These are phyloP conservation scores for Bombus balteatus DNA, from an alignment of 1,140 invertebrate genomes.

Conservation along the genomic window DNA sequence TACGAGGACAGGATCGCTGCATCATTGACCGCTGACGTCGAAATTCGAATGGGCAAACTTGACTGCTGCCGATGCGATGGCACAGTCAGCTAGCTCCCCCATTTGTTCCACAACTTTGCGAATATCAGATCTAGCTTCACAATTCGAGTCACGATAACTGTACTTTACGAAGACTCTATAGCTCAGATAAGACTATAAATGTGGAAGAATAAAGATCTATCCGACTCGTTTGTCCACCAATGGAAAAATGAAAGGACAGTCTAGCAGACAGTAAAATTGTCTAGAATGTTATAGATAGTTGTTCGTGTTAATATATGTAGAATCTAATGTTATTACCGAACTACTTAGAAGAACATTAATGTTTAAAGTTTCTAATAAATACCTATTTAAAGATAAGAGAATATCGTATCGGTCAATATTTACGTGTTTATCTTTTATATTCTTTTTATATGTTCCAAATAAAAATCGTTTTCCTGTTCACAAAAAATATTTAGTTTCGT, in stretches of 20 bases:
- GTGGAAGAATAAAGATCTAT: not conserved
- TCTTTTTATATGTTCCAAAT: no score
- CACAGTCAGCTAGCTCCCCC: conserved; percentile 46
- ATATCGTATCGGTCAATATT: no score
- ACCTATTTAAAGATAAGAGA: no score
- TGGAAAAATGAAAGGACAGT: not conserved
- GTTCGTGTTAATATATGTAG: not conserved
- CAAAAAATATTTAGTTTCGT: no score
- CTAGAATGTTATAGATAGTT: not conserved
- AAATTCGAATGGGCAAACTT: conserved; percentile 66
- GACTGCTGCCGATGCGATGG: conserved; percentile 22
- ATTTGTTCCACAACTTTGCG: conserved; percentile 56
- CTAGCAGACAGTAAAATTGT: not conserved
- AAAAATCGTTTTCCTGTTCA: no score
- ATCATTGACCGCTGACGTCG: conserved; percentile 57
- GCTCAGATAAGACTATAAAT: conserved; percentile 49
- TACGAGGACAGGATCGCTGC: conserved; percentile 49
- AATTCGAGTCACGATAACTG: conserved; percentile 49
- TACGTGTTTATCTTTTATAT: no score
- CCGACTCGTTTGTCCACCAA: conserved; percentile 34
- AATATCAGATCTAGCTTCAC: conserved; percentile 64
- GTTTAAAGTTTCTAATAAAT: no score
- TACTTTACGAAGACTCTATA: conserved; percentile 41
- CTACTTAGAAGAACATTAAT: no score
- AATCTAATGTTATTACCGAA: no score